phyloP scores from a whole-genome alignment of 1,140 invertebrate genomes.

The Musca vetustissima region DNA sequence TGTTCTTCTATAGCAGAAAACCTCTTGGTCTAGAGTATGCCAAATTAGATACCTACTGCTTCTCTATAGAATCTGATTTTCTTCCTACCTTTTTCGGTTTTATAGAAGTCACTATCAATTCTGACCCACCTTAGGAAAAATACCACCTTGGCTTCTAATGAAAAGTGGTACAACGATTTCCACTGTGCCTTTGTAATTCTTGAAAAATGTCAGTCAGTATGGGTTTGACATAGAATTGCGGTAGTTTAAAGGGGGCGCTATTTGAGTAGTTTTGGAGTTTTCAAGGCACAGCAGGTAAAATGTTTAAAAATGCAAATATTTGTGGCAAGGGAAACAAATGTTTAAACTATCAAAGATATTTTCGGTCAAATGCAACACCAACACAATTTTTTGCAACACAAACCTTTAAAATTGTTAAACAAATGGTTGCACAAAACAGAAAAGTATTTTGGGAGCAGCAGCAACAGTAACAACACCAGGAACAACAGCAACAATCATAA shows the following conservation, averaged over 20 bases:
- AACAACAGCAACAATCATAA: constrained; percentile 28
- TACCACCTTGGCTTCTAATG: no score
- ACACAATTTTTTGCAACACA: neutral
- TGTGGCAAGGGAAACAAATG: neutral
- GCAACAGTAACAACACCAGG: constrained; percentile 27
- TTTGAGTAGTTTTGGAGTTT: neutral
- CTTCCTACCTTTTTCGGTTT: no score
- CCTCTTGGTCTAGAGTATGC: no score
- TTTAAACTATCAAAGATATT: constrained; percentile 1
- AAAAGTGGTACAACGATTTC: no score
- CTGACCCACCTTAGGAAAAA: no score
- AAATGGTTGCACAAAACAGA: constrained; percentile 16
- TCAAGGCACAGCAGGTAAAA: constrained; percentile 25
- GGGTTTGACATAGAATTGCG: neutral
- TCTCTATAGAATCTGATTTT: no score
- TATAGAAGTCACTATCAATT: no score
- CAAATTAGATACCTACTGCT: no score
- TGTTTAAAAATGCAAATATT: constrained; percentile 26
- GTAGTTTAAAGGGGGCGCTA: constrained; percentile 15
- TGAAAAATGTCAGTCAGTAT: no score
- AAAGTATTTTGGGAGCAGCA: constrained; percentile 26
- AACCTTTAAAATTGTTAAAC: constrained; percentile 7
- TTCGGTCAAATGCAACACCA: neutral
- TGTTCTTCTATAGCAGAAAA: no score
- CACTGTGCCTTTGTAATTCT: no score